Percentiles rank a stretch among this genome's conserved stretches.
Conservation (phyloP, 1,140 invertebrate species). For the Ips nitidus region DNA sequence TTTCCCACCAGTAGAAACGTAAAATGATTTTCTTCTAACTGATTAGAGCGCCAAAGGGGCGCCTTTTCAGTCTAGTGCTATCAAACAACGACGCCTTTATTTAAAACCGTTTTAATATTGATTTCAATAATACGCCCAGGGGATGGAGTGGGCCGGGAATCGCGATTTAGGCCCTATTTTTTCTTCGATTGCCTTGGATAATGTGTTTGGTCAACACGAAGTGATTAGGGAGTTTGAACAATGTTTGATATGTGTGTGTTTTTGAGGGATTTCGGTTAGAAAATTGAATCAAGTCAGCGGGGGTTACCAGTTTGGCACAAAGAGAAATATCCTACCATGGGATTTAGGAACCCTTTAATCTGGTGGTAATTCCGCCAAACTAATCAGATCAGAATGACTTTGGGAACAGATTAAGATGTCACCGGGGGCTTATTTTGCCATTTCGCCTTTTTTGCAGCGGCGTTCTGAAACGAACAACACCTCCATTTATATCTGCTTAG, state of each 20-base stretch:
- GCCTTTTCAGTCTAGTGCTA: constrained; percentile 31
- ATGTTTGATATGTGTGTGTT: neutral
- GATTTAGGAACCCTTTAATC: too few relatives aligned
- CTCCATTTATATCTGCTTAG: constrained; percentile 48
- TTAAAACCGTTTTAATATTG: constrained; percentile 33
- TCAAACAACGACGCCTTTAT: constrained; percentile 28
- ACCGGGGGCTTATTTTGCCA: constrained; percentile 36
- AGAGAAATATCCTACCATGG: too few relatives aligned
- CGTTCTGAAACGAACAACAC: constrained; percentile 40
- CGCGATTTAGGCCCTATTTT: neutral
- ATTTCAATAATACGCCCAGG: constrained; percentile 36
- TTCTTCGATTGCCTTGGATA: neutral
- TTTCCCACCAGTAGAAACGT: neutral
- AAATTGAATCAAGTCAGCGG: neutral
- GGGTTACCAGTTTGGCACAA: too few relatives aligned
- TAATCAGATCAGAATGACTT: constrained; percentile 34
- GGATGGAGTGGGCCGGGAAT: constrained; percentile 26
- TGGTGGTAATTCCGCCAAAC: constrained; percentile 10
- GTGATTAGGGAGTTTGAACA: neutral
- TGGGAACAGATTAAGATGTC: constrained; percentile 39
- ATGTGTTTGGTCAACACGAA: constrained; percentile 18
- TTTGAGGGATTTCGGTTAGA: neutral
- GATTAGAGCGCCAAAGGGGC: constrained; percentile 21
- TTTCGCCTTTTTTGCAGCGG: constrained; percentile 33
- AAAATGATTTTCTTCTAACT: constrained; percentile 14